Evolutionary conservation across 2,888 invertebrate genomes (phyloP).

Genomic region (Agrochola lychnidis): DNA sequence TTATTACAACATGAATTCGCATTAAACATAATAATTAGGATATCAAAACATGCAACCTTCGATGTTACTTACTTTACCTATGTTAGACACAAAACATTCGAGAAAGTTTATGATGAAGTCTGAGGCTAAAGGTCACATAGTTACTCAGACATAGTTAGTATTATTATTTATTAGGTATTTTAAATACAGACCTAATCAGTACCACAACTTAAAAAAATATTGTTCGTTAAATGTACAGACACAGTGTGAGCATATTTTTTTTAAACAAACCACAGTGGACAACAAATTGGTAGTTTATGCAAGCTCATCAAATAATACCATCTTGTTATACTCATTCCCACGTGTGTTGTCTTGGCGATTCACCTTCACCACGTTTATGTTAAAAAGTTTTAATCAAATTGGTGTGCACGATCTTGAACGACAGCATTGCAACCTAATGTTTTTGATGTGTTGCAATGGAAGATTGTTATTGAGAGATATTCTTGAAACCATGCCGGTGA

Average conservation of each 20-base stretch:
- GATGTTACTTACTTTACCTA: not conserved
- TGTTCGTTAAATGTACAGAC: not conserved
- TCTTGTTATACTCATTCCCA: conserved; percentile 13
- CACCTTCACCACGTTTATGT: not conserved
- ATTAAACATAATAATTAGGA: not conserved
- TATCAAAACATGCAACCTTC: not conserved
- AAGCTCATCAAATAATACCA: not conserved
- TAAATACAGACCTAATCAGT: not conserved
- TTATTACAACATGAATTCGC: not conserved
- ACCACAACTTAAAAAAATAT: not conserved
- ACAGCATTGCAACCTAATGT: too few relatives aligned
- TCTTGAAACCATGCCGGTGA: too few relatives aligned
- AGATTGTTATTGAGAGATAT: too few relatives aligned
- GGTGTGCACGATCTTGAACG: too few relatives aligned
- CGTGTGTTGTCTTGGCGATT: not conserved
- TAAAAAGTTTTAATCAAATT: too few relatives aligned
- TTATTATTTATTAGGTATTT: not conserved
- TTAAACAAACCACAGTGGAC: not conserved
- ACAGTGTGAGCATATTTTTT: not conserved
- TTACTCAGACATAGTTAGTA: not conserved
- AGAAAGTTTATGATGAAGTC: not conserved
- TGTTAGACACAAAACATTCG: not conserved
- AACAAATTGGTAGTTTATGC: not conserved
- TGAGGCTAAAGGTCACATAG: not conserved
- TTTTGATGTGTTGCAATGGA: too few relatives aligned